phyloP scores from a whole-genome alignment of 2,888 invertebrate genomes.

The Ferdinandea cuprea region DNA sequence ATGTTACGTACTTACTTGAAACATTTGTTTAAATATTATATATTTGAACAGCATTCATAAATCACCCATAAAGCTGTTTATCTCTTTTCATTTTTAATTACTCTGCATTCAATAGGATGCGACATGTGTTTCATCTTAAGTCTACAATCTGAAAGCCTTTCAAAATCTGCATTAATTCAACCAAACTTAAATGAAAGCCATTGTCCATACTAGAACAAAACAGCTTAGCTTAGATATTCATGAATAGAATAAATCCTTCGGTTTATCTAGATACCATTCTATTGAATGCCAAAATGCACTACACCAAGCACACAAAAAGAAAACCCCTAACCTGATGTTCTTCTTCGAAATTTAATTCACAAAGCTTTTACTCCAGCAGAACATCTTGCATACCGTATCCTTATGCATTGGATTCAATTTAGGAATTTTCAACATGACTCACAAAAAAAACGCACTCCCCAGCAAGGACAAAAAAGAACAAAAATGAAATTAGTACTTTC shows the following conservation, averaged over 20 bases:
- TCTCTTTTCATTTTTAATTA: too few relatives aligned
- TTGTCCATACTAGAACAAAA: not conserved
- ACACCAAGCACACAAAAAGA: not conserved
- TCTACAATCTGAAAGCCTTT: not conserved
- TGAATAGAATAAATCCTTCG: not conserved
- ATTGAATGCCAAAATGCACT: not conserved
- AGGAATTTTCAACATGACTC: too few relatives aligned
- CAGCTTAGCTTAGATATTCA: not conserved
- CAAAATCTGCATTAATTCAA: not conserved
- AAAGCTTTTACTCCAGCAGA: not conserved
- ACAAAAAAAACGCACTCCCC: too few relatives aligned
- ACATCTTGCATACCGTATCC: constrained; percentile 5
- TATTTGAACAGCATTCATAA: too few relatives aligned
- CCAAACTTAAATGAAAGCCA: not conserved
- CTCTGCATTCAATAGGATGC: too few relatives aligned
- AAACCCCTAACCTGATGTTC: not conserved
- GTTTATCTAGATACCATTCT: not conserved
- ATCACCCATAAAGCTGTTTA: too few relatives aligned
- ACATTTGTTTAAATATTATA: too few relatives aligned
- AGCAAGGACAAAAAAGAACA: constrained; percentile 13
- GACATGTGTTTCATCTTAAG: not conserved
- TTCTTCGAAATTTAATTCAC: not conserved
- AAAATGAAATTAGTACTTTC: constrained; percentile 60
- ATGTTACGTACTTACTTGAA: too few relatives aligned
- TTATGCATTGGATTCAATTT: too few relatives aligned